Evolutionary conservation across 2,113 vertebrate species (phyloP), one percentile per base, ranked within the genome.

Genomic region (Electrona antarctica): DNA sequence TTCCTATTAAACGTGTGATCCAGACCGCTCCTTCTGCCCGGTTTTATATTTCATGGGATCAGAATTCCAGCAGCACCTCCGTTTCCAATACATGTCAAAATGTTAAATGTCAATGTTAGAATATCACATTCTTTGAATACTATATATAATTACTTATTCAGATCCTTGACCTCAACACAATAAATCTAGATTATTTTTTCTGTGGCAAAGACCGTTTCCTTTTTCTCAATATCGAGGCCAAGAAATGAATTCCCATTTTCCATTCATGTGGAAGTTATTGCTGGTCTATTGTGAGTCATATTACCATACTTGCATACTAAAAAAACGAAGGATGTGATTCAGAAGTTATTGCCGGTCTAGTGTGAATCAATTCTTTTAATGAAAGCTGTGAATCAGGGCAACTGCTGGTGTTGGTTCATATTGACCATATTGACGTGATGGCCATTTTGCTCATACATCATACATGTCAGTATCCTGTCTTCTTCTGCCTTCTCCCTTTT

Each of bases 131-230:
- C 21, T 58, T 7, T 50, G 50, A 49, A 5, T 50, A 50, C n/a
- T 74, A 8, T 57, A 50, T 52, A 47, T 61, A 12, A 21, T 76
- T 64, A 65, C 52, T 60, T 41, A 48, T n/a, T 67, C 65, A 47
- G 50, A 15, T 69, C 51, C 47, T 54, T 54, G 51, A 54, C n/a
- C 51, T 54, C 51, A 54, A n/a, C 6, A 13, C 11, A 12, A 54
- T 10, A 50, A 50, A 50, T 11, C 49, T 50, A 50, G 7, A 50
- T 50, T 12, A 5, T 13, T 13, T 54, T 54, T 54, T 54, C 11
- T 54, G 2, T 10, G 11, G 12, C 6, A 54, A 54, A 54, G 12
- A 13, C 1, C 6, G 5, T 54, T 54, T 54, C 13, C 51, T 54
- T 54, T 54, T 54, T 6, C 51, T 54, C 13, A 13, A 13, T 54